phyloP scores from a whole-genome alignment of 92 coral and sea anemone species.

The Siderastrea radians region DNA sequence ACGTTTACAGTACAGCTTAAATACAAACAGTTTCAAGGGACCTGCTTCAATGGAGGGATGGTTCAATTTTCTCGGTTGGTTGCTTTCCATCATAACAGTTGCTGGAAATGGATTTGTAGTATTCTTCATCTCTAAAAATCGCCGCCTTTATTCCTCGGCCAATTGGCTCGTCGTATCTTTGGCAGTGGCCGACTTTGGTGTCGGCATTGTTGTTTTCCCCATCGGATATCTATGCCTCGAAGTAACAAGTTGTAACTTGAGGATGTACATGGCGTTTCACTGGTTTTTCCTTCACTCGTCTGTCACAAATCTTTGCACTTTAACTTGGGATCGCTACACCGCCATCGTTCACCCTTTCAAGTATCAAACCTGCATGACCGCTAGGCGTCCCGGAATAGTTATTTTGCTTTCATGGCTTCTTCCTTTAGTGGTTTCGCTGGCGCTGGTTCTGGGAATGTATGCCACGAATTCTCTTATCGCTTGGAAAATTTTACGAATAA shows the following conservation, averaged over 20 bases:
- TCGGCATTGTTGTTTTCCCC: slow-evolving; percentile 10
- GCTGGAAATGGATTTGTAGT: slow-evolving; percentile 19
- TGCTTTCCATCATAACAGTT: slow-evolving; percentile 19
- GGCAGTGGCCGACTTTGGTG: slow-evolving; percentile 19
- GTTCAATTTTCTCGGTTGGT: slow-evolving; percentile 7
- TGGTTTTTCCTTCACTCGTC: slow-evolving; percentile 21
- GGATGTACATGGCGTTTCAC: slow-evolving; percentile 7
- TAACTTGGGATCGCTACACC: background rate
- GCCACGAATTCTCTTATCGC: background rate
- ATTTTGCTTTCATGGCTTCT: background rate
- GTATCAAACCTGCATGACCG: background rate
- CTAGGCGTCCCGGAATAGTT: slow-evolving; percentile 4
- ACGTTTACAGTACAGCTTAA: too few relatives aligned
- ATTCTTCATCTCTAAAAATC: slow-evolving; percentile 3
- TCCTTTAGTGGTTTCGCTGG: background rate
- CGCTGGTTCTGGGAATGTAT: background rate
- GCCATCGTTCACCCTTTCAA: background rate
- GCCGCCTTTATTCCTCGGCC: slow-evolving; percentile 14
- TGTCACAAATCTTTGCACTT: slow-evolving; percentile 20
- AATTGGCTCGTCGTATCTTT: slow-evolving; percentile 25
- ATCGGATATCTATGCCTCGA: background rate
- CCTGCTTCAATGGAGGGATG: background rate
- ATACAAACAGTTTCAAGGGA: too few relatives aligned
- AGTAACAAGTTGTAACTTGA: background rate
- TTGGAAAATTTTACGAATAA: background rate